Evolutionary conservation across 2,888 invertebrate species (phyloP), one percentile per base, ranked within the genome.

Genomic region (Aelia acuminata): DNA sequence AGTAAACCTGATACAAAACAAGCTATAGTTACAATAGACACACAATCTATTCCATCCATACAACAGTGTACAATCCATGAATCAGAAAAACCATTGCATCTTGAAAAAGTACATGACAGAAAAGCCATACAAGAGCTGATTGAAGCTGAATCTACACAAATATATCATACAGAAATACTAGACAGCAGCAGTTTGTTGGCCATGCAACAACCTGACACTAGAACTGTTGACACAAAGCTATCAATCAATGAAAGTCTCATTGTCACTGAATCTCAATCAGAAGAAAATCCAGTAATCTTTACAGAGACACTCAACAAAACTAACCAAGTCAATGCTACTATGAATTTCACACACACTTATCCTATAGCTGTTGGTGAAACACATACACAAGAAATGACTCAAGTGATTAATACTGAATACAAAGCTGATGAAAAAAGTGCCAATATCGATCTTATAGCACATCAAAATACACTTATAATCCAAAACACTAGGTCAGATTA

Each of bases 241-340:
- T 93, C 94, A 89, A 94, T 95, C 91, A 94, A 94, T 91, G 94
- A 94, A 90, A 94, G 96, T 86, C 92, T 94, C 88, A 92, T 94
- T 85, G 94, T 94, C 88, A 93, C 92, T 88, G 94, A 94, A 92
- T 94, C 94, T 26, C 93, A 93, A 89, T 91, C 93, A n/a, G 93
- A 94, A 87, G 96, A 96, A 91, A 93, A 93, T 22, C 95, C 95
- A 92, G 92, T 92, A 18, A 91, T 91, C 84, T 94, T 95, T 89
- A 92, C 93, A 88, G 91, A 49, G 49, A 43, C 87, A 70, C 57
- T 20, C 43, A 84, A 63, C 70, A 88, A 84, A 85, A 87, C 35
- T 63, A 86, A 53, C 57, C 85, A 87, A 80, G 88, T 87, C 84
- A 89, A 47, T 75, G 90, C 90, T 35, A 89, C 85, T 22, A 70